These are phyloP conservation scores for Dasypolia templi DNA, from an alignment of 2,888 invertebrate genomes.

Conservation along the genomic window DNA sequence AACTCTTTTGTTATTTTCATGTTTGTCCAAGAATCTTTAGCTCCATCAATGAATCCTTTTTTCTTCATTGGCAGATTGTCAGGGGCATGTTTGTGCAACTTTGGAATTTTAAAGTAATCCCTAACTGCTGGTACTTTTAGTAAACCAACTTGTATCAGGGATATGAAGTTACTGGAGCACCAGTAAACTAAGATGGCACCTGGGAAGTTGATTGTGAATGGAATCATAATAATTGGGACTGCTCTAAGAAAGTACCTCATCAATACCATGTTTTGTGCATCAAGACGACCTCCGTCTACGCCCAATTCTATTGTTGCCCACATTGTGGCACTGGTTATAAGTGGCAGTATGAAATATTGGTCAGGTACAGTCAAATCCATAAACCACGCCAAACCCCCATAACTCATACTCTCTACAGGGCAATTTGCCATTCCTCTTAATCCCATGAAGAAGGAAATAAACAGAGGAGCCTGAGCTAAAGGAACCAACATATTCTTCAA, in stretches of 20 bases:
- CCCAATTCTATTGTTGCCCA: slow-evolving; percentile 95
- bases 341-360: slow-evolving; percentile 96
- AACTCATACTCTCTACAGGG: slow-evolving; percentile 97
- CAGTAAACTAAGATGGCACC: slow-evolving; percentile 97
- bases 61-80: slow-evolving; percentile 92
- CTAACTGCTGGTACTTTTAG: slow-evolving; percentile 94
- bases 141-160: slow-evolving; percentile 94
- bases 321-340: slow-evolving; percentile 96
- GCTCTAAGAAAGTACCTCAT: slow-evolving; percentile 94
- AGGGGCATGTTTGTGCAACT: slow-evolving; percentile 89
- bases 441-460: slow-evolving; percentile 97
- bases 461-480: slow-evolving; percentile 96
- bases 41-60: slow-evolving; percentile 94
- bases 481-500: slow-evolving; percentile 95
- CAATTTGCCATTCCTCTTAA: slow-evolving; percentile 96
- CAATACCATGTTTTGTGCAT: slow-evolving; percentile 92
- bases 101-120: slow-evolving; percentile 94
- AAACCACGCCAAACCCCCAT: slow-evolving; percentile 98
- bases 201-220: slow-evolving; percentile 96
- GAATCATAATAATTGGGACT: slow-evolving; percentile 94
- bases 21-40: slow-evolving; percentile 96
- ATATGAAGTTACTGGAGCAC: slow-evolving; percentile 96
- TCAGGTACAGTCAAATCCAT: slow-evolving; percentile 97
- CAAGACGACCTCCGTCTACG: slow-evolving; percentile 93
- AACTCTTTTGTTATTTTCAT: slow-evolving; percentile 94